A percentile compares a stretch with the other conserved stretches of the same genome.
phyloP scores from a whole-genome alignment of 2,888 invertebrate species.

The Tenthredo amoena region DNA sequence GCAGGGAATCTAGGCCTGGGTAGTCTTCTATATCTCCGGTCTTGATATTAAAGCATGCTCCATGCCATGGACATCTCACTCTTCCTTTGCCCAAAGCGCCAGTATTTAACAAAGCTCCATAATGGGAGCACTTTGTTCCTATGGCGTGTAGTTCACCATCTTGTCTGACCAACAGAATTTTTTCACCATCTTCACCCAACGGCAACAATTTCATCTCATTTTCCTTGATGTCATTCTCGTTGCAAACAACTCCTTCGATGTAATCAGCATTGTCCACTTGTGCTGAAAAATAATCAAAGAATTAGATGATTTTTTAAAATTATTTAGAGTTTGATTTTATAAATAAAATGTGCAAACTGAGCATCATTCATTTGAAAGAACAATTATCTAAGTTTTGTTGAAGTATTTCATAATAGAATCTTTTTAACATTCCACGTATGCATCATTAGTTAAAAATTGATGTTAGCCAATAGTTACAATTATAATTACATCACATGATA shows the following conservation, averaged over 20 bases:
- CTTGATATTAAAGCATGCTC: constrained; percentile 94
- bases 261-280: constrained; percentile 78
- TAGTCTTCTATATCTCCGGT: constrained; percentile 99
- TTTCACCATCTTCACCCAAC: constrained; percentile 85
- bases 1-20: constrained; percentile 96
- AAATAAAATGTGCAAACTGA: not conserved
- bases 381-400: too few relatives aligned
- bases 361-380: too few relatives aligned
- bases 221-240: constrained; percentile 85
- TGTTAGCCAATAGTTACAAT: too few relatives aligned
- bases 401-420: too few relatives aligned
- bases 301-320: too few relatives aligned
- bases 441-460: too few relatives aligned
- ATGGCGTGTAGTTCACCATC: constrained; percentile 90
- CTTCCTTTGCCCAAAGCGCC: constrained; percentile 92
- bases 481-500: too few relatives aligned
- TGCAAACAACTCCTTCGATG: constrained; percentile 88
- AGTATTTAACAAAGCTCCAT: constrained; percentile 92
- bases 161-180: constrained; percentile 92
- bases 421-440: too few relatives aligned
- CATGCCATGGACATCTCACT: constrained; percentile 97
- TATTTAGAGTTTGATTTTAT: not conserved
- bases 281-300: too few relatives aligned
- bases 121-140: constrained; percentile 96
- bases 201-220: constrained; percentile 91